Percentiles rank a stretch among this genome's conserved stretches.
Conservation (phyloP, 2,888 invertebrate genomes). For the Drosophila tripunctata region DNA sequence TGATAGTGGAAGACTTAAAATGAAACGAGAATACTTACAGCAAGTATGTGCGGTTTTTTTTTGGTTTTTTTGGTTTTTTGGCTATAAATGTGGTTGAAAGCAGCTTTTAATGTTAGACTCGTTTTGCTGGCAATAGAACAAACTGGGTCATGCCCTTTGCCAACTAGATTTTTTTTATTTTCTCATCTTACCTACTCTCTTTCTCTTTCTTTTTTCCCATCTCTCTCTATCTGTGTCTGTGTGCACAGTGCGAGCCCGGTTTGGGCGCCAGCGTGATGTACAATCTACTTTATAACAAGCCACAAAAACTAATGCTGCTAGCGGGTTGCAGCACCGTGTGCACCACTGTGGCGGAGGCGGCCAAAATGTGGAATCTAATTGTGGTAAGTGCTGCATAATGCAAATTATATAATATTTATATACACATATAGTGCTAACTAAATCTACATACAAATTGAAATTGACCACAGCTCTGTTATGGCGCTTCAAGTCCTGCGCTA, state of each 20-base stretch:
- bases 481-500: constrained; percentile 98
- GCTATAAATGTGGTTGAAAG: constrained; percentile 13
- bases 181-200: neutral
- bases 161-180: constrained; percentile 26
- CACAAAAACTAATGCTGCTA: constrained; percentile 96
- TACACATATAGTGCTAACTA: too few species aligned
- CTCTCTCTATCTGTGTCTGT: neutral
- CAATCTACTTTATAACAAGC: constrained; percentile 97
- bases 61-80: constrained; percentile 1
- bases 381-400: constrained; percentile 89
- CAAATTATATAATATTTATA: neutral
- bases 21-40: constrained; percentile 7
- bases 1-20: neutral
- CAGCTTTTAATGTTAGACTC: constrained; percentile 35
- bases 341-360: constrained; percentile 99
- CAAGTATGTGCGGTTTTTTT: constrained; percentile 11
- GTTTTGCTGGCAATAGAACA: constrained; percentile 35
- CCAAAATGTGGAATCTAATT: constrained; percentile 99
- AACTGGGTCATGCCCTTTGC: constrained; percentile 46
- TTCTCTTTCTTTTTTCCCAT: neutral
- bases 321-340: constrained; percentile 99
- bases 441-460: neutral
- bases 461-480: constrained; percentile 94
- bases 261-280: constrained; percentile 99
- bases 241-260: constrained; percentile 97